phyloP scores from a whole-genome alignment of 92 coral and sea anemone species.

The Galaxea fascicularis region DNA sequence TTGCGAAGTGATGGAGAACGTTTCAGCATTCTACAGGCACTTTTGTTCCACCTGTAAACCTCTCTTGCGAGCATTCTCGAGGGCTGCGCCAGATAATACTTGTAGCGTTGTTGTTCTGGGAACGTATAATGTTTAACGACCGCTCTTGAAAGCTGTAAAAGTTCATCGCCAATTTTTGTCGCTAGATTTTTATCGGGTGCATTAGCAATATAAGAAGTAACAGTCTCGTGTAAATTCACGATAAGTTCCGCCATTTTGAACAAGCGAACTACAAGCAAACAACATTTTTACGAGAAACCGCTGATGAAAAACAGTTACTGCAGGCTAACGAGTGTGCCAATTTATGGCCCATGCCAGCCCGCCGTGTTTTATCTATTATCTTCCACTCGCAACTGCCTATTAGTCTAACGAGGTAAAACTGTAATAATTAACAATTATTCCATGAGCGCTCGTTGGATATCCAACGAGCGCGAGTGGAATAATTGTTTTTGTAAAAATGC shows the following conservation, averaged over 20 bases:
- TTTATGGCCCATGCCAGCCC: slow-evolving; percentile 46
- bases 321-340: slow-evolving; percentile 53
- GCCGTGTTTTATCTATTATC: too few relatives aligned
- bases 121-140: slow-evolving; percentile 38
- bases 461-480: too few relatives aligned
- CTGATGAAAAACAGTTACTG: too few relatives aligned
- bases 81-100: slow-evolving; percentile 32
- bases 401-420: too few relatives aligned
- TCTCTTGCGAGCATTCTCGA: slow-evolving; percentile 43
- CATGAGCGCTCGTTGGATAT: too few relatives aligned
- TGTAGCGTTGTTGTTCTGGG: slow-evolving; percentile 39
- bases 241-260: slow-evolving; percentile 39
- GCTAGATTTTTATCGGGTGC: slow-evolving; percentile 43
- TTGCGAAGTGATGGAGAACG: slow-evolving; percentile 34
- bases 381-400: too few relatives aligned
- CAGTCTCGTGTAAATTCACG: slow-evolving; percentile 31
- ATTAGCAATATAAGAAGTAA: slow-evolving; percentile 24
- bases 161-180: slow-evolving; percentile 14
- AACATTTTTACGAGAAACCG: slow-evolving; percentile 52
- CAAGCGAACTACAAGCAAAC: too few relatives aligned
- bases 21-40: slow-evolving; percentile 42
- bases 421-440: too few relatives aligned
- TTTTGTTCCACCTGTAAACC: slow-evolving; percentile 52
- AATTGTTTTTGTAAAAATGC: too few relatives aligned
- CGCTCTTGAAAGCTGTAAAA: too few relatives aligned